These are phyloP conservation scores for Antechinus flavipes DNA, from an alignment of 2,113 vertebrate genomes.

Conservation along the genomic window DNA sequence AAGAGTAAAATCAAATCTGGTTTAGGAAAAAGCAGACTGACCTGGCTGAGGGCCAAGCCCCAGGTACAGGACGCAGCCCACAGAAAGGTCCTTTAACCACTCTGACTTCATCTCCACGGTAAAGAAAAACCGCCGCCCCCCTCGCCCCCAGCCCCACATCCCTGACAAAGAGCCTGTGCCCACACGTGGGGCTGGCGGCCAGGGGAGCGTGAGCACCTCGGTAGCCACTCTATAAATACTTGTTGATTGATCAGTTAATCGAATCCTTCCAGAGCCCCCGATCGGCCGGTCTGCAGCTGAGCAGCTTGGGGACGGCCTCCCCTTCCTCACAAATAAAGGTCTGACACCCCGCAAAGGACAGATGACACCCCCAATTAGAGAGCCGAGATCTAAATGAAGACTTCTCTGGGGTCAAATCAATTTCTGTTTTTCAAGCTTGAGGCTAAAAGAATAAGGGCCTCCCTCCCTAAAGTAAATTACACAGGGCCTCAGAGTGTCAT, in stretches of 20 bases:
- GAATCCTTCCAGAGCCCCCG: too few relatives aligned
- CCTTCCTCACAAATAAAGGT: not conserved
- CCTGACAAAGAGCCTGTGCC: not conserved
- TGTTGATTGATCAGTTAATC: not conserved
- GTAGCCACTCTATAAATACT: not conserved
- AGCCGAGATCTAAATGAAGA: not conserved
- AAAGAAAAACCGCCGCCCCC: conserved; percentile 15
- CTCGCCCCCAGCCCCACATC: too few relatives aligned
- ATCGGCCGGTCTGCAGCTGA: not conserved
- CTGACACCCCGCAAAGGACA: not conserved
- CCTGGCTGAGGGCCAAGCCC: not conserved
- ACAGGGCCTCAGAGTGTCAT: not conserved
- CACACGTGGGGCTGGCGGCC: not conserved
- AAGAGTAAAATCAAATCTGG: not conserved
- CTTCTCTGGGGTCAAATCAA: not conserved
- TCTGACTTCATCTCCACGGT: conserved; percentile 10
- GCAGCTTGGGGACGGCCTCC: not conserved
- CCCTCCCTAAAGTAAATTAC: too few relatives aligned
- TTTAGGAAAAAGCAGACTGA: not conserved
- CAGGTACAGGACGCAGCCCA: conserved; percentile 34
- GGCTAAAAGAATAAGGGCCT: not conserved
- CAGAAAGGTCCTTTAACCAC: conserved; percentile 45
- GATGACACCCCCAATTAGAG: not conserved
- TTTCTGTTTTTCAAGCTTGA: not conserved
- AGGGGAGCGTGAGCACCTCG: not conserved